A percentile compares a stretch with the other conserved stretches of the same genome.
Evolutionary conservation across 2,888 invertebrate species (phyloP).

Genomic region (Mesoligia furuncula): DNA sequence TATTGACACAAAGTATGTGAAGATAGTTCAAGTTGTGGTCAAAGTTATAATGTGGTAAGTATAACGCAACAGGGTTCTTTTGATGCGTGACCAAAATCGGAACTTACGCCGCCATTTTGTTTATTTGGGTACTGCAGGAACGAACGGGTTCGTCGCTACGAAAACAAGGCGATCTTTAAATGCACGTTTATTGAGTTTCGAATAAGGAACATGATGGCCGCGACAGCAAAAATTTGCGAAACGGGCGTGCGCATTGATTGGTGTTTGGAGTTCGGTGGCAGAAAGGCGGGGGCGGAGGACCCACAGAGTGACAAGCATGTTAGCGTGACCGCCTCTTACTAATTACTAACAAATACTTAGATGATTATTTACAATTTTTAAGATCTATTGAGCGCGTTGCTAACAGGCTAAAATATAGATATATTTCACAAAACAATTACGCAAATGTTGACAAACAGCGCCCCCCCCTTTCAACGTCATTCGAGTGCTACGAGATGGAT

Average conservation of each 20-base stretch:
- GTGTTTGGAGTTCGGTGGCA: no score
- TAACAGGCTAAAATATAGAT: background rate
- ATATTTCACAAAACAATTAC: background rate
- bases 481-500: background rate
- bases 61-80: background rate
- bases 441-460: background rate
- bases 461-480: background rate
- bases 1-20: background rate
- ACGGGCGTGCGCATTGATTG: no score
- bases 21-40: background rate
- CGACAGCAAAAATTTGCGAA: no score
- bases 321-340: no score
- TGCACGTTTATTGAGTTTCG: no score
- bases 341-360: no score
- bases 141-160: background rate
- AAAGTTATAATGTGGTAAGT: no score
- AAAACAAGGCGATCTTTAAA: background rate
- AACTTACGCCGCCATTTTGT: background rate
- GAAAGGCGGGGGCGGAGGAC: no score
- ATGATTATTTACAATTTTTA: no score
- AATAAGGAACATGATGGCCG: no score
- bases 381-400: background rate
- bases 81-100: background rate
- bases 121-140: background rate
- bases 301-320: no score